Percentiles rank a stretch among this genome's conserved stretches.
phyloP scores from a whole-genome alignment of 1,140 invertebrate species.

The Pteromalus puparum region DNA sequence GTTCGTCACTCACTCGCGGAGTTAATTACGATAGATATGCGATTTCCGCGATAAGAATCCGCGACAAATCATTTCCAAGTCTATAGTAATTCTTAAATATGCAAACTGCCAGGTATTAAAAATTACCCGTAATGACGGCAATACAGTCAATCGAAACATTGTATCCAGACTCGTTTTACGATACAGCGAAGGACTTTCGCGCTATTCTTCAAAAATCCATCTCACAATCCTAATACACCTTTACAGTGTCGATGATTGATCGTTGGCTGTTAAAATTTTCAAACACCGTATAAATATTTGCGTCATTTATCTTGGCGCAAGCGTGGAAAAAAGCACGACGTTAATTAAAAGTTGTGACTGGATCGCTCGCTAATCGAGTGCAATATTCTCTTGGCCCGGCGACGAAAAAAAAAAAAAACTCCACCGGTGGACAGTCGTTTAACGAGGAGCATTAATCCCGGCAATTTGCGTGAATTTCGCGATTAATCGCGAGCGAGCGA shows the following conservation, averaged over 20 bases:
- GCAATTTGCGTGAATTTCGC: conserved; percentile 32
- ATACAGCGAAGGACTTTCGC: conserved; percentile 19
- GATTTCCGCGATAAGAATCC: conserved; percentile 2
- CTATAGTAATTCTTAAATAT: too few relatives aligned
- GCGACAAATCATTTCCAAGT: too few relatives aligned
- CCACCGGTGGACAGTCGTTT: conserved; percentile 5
- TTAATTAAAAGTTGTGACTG: conserved; percentile 16
- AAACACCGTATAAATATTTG: background rate
- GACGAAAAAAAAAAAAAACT: background rate
- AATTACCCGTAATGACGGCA: too few relatives aligned
- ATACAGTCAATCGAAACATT: background rate
- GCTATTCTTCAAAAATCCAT: conserved; percentile 3
- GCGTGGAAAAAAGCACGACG: background rate
- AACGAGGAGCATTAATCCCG: conserved; percentile 33
- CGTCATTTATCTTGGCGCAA: background rate
- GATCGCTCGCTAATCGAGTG: conserved; percentile 10
- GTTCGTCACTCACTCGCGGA: background rate
- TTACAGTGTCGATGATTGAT: conserved; percentile 15
- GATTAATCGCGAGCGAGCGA: conserved; percentile 27
- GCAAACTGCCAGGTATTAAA: too few relatives aligned
- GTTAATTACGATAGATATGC: background rate
- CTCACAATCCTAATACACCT: background rate
- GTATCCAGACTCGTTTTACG: conserved; percentile 14
- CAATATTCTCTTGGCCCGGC: background rate
- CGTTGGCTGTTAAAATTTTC: background rate